phyloP scores from a whole-genome alignment of 2,888 invertebrate genomes.

The Lycophotia porphyrea region DNA sequence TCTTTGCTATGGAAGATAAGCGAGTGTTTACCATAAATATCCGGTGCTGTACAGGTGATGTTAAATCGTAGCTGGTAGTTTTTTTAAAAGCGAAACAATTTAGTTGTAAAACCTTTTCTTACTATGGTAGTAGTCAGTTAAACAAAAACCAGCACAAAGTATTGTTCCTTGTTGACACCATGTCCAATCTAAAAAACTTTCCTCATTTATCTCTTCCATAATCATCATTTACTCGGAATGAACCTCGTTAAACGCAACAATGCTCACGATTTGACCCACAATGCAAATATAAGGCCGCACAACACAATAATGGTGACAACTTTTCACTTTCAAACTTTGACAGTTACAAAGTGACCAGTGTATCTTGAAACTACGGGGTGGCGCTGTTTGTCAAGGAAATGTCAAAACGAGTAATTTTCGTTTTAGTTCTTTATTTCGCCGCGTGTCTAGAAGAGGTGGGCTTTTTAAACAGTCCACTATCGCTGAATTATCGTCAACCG shows the following conservation, averaged over 20 bases:
- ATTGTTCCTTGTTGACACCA: slow-evolving; percentile 15
- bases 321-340: slow-evolving; percentile 65
- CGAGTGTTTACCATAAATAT: slow-evolving; percentile 19
- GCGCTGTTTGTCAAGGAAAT: slow-evolving; percentile 1
- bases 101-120: too few relatives aligned
- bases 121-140: not conserved
- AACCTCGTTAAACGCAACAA: slow-evolving; percentile 53
- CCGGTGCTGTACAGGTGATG: not conserved
- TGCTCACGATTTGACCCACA: slow-evolving; percentile 61
- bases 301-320: slow-evolving; percentile 46
- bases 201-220: slow-evolving; percentile 46
- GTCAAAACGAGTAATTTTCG: slow-evolving; percentile 16
- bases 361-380: not conserved
- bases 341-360: slow-evolving; percentile 47
- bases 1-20: slow-evolving; percentile 28
- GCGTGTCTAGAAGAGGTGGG: not conserved
- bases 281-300: slow-evolving; percentile 47
- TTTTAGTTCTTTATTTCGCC: slow-evolving; percentile 9
- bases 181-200: slow-evolving; percentile 41
- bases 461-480: slow-evolving; percentile 43
- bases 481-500: slow-evolving; percentile 46
- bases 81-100: not conserved
- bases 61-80: not conserved
- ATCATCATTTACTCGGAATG: slow-evolving; percentile 46
- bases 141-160: slow-evolving; percentile 22